Conservation (phyloP, 1,140 invertebrate genomes). For the Meloidogyne floridensis region DNA sequence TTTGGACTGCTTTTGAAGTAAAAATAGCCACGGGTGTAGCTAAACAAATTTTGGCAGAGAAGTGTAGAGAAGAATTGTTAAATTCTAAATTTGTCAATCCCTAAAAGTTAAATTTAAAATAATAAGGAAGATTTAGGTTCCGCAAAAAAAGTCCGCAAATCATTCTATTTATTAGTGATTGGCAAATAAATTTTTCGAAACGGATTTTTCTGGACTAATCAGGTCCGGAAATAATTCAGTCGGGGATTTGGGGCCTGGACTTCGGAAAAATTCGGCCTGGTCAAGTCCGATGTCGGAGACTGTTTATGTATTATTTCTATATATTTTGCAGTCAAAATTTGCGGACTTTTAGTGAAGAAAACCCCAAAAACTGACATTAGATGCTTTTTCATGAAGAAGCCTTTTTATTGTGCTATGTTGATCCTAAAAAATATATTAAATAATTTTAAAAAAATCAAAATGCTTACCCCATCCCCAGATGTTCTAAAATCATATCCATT, state of each 20-base stretch:
- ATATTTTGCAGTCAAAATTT: too few species aligned
- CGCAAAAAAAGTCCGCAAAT: too few species aligned
- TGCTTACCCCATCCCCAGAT: conserved; percentile 36
- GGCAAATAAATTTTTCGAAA: too few species aligned
- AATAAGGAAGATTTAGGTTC: too few species aligned
- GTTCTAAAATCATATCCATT: conserved; percentile 38
- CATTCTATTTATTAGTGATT: too few species aligned
- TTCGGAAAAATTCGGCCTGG: too few species aligned
- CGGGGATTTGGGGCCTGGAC: too few species aligned
- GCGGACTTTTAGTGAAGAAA: too few species aligned
- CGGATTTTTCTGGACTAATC: too few species aligned
- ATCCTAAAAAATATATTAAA: conserved; percentile 10
- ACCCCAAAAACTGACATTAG: conserved; percentile 20
- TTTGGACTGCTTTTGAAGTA: conserved; percentile 34
- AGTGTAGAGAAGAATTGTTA: conserved; percentile 36
- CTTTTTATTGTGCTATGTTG: conserved; percentile 36
- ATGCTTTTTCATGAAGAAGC: conserved; percentile 35
- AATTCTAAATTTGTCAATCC: conserved; percentile 52
- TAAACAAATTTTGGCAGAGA: conserved; percentile 28
- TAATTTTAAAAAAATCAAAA: conserved; percentile 7
- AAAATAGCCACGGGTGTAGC: conserved; percentile 20
- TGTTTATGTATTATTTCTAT: too few species aligned
- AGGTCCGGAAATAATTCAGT: too few species aligned
- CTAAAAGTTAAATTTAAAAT: conserved; percentile 31
- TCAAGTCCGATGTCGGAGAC: too few species aligned